Evolutionary conservation across 2,888 invertebrate genomes (phyloP), one percentile per base, ranked within the genome.

Genomic region (Cremastinae sp.): DNA sequence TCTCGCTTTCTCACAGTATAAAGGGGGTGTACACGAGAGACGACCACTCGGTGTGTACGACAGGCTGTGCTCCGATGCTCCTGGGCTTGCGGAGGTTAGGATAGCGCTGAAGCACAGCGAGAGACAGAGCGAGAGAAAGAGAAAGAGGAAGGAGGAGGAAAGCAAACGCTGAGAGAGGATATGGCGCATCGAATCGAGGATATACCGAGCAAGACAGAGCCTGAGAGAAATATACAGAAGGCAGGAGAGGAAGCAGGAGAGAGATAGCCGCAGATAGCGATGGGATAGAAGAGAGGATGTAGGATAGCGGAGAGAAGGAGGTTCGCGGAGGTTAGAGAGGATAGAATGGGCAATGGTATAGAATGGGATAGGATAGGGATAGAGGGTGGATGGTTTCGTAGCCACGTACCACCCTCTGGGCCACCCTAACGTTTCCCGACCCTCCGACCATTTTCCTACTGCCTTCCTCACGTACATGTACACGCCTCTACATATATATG

Each of bases 291-390:
- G 59, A 66, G 78, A 70, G 78, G 68, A 74, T 64, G 41, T 18
- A 43, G 66, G 39, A 49, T 62, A 20, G 58, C 28, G 74, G 14
- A 62, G 70, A 56, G 69, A 74, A 69, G 72, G 64, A 64, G 5
- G 28, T 5, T 5, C 28, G 28, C 70, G 65, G 53, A 55, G 86
- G 85, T 85, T 85, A 83, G 84, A 83, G 79, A 83, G 84, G 82
- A 85, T 85, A 83, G 86, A 83, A 85, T 84, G 82, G 83, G 78
- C 78, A 56, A 71, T 74, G 78, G 84, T 80, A 80, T 78, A 70
- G 75, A 43, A 74, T 81, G 81, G 84, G 79, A 82, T 79, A 74
- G 83, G 81, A 85, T 85, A 80, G 82, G 83, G 80, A 49, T 66
- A 69, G 66, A 55, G 66, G 47, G 59, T 61, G 74, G 80, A 80